Base-by-base conservation (phyloP, 2,888 invertebrate species). In the Lithophane socia region DNA sequence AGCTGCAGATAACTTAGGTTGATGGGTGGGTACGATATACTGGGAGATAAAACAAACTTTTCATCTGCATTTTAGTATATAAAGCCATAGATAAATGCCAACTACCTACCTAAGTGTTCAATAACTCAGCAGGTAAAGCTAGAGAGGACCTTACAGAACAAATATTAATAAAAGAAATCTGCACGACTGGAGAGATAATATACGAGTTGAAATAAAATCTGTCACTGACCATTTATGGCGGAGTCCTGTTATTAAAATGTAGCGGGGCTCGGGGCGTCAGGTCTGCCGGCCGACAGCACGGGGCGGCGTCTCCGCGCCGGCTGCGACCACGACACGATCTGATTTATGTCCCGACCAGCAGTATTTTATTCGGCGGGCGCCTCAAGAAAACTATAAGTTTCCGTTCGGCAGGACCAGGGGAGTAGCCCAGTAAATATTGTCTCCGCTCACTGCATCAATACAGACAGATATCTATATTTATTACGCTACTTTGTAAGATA, bases 311-410 rank as follows among this genome's bases (percentile, higher is more conserved):
- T 91, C 89, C 91, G 92, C 94, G 95, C 95, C 95, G 95, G 95
- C 95, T 95, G 95, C 92, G 93, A 88, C 94, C 92, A 92, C 93
- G 95, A 93, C 94, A 91, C 93, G 91, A 93, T 92, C 95, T 96
- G 96, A 96, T 96, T 96, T 96, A 96, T 96, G 94, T 91, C 92
- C 94, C 91, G 91, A 92, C 93, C 96, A 95, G 95, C 95, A 95
- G 95, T 96, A 96, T 96, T 96, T 96, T 96, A 96, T 96, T 94
- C 96, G 94, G 91, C 94, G 95, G 96, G 96, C 96, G 96, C 96
- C 96, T 96, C 96, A 96, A 96, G 94, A 94, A 95, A 96, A 95
- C 96, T 96, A 96, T 96, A 96, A 96, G 96, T 96, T 96, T 96
- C 95, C 96, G 96, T 95, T 96, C 94, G 96, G 94, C 94, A 95